Evolutionary conservation across 2,113 vertebrate genomes (phyloP).

Genomic region (Gyps fulvus): DNA sequence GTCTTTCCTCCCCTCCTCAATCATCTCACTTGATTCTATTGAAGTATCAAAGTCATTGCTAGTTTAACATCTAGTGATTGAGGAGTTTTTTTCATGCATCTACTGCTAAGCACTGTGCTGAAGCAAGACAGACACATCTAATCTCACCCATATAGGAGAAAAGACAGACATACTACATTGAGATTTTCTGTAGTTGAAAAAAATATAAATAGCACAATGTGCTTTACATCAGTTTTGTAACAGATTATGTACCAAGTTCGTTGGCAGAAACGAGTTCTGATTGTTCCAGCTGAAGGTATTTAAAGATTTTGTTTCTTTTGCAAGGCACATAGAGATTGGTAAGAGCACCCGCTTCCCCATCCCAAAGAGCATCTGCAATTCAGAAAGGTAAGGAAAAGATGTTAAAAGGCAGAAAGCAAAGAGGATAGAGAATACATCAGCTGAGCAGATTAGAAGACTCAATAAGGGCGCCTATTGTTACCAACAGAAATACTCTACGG

Average conservation of each 20-base stretch:
- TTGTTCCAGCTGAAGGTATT: background rate
- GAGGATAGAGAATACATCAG: background rate
- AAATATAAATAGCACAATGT: background rate
- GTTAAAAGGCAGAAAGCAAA: slow-evolving; percentile 2
- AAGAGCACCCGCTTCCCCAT: background rate
- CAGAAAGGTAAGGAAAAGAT: background rate
- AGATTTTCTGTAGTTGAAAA: background rate
- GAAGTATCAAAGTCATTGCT: background rate
- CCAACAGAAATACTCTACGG: background rate
- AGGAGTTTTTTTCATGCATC: background rate
- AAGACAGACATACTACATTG: background rate
- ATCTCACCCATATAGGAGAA: background rate
- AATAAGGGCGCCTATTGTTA: background rate
- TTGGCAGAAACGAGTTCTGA: background rate
- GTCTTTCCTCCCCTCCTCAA: background rate
- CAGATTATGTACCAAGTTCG: background rate
- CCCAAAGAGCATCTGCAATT: background rate
- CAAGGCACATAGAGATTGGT: background rate
- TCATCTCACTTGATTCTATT: background rate
- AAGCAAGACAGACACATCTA: background rate
- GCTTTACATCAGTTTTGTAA: background rate
- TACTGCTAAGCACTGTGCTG: background rate
- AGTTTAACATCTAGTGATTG: background rate
- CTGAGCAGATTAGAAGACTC: slow-evolving; percentile 13
- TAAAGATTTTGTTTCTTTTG: background rate